Base-by-base conservation (phyloP, 2,888 invertebrate genomes). In the Apotomis betuletana region DNA sequence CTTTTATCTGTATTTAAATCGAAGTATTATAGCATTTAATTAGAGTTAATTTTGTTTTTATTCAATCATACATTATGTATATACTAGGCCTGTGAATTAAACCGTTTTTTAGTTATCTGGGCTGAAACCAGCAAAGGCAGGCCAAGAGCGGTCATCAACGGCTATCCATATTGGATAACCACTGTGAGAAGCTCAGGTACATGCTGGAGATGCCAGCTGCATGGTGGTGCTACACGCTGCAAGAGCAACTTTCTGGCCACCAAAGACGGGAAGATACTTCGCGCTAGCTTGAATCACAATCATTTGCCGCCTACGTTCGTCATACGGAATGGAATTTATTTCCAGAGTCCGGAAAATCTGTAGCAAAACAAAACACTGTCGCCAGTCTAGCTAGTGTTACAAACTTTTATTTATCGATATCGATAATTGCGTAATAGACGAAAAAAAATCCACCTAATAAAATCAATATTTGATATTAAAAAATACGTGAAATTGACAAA, bases 241-340 rank as follows among this genome's bases (percentile, higher is more conserved):
- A 76, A 69, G 55, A 77, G 77, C 0, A 62, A 75, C 6, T 61
- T 62, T n/a, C 8, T 60, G 10, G 90, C 89, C 38, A 90, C 90
- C n/a, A 87, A 87, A 5, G 59, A 75, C 4, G 51, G 63, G 4
- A 55, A 61, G 5, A 73, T 79, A 8, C 13, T 75, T 3, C 73
- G 75, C 5, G 58, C 70, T 6, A 63, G 67, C 6, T 49, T 72
- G 0, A 13, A 63, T 3, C 81, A 81, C 46, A 71, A 68, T 5
- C 80, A 81, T 63, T n/a, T 65, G 0, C 75, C 78, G 2, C 74
- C 77, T 0, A 73, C 38, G 4, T 81, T 63, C 67, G 46, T 77
- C 9, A 64, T 81, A 12, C 65, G 61, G 2, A 52, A 27, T 27
- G 27, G 27, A 27, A 27, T 27, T 27, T 27, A 27, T 27, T 27